phyloP scores from a whole-genome alignment of 2,797 vertebrate species.

The Loris lydekkerianus region DNA sequence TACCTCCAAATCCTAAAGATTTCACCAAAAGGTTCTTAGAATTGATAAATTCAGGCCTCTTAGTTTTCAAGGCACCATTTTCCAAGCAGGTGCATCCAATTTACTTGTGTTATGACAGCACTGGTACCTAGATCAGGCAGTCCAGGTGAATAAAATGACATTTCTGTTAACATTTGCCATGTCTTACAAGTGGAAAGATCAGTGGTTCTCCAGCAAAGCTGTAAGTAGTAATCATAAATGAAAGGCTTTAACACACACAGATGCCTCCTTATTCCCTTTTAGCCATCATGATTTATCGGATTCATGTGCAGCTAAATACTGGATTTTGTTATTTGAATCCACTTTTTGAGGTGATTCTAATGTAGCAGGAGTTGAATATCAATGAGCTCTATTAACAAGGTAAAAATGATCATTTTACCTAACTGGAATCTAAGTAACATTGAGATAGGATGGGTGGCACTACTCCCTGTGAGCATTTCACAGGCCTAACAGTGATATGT shows the following conservation, averaged over 20 bases:
- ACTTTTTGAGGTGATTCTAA: neutral
- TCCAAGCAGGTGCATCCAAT: neutral
- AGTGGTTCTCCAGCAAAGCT: neutral
- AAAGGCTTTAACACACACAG: neutral
- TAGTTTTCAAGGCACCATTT: neutral
- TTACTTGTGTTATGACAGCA: neutral
- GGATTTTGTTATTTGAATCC: neutral
- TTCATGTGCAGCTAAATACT: neutral
- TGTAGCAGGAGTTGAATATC: neutral
- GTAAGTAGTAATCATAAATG: neutral
- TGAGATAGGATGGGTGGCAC: too few species aligned
- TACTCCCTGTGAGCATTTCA: too few species aligned
- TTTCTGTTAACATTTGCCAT: neutral
- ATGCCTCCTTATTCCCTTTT: neutral
- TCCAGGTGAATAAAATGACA: neutral
- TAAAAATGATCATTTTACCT: conserved; percentile 3
- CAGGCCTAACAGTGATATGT: too few species aligned
- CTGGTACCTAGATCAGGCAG: too few species aligned
- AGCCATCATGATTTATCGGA: neutral
- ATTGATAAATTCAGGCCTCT: too few species aligned
- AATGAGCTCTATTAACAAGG: neutral
- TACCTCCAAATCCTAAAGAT: too few species aligned
- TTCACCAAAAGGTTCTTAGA: too few species aligned
- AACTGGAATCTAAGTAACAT: neutral
- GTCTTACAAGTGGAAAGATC: neutral